phyloP scores from a whole-genome alignment of 2,113 vertebrate species.

The Phainopepla nitens region DNA sequence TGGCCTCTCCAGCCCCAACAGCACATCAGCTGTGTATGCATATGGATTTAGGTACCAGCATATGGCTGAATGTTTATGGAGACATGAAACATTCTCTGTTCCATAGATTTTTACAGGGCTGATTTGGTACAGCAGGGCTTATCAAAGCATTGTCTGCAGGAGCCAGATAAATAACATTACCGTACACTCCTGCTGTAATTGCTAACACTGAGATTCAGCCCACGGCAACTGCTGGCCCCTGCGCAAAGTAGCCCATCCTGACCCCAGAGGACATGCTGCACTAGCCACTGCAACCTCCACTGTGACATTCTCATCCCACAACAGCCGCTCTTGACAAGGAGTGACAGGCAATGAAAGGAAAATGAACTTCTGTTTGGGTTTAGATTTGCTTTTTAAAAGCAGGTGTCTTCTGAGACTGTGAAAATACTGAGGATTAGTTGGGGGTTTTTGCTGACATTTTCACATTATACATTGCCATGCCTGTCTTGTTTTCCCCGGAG shows the following conservation, averaged over 20 bases:
- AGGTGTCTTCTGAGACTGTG: not conserved
- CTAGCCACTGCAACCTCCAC: accelerated
- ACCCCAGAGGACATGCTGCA: not conserved
- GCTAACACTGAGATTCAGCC: not conserved
- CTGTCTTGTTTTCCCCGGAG: not conserved
- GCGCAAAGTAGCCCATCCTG: accelerated
- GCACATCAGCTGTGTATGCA: not conserved
- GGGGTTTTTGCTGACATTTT: not conserved
- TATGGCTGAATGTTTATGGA: not conserved
- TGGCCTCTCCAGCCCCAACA: not conserved
- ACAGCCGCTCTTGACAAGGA: not conserved
- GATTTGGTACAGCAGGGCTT: not conserved
- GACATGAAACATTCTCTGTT: not conserved
- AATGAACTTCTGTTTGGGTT: not conserved
- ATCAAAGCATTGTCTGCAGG: constrained; percentile 3
- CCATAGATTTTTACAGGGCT: not conserved
- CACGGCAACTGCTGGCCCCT: not conserved
- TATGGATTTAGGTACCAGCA: not conserved
- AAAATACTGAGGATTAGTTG: not conserved
- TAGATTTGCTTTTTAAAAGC: not conserved
- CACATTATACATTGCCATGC: not conserved
- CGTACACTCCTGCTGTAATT: not conserved
- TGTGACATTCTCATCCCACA: not conserved
- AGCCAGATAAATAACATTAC: not conserved
- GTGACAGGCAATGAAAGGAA: not conserved